A percentile compares a stretch with the other conserved stretches of the same genome.
Conservation (phyloP, 2,797 vertebrate genomes). For the Sebastes iracundus region DNA sequence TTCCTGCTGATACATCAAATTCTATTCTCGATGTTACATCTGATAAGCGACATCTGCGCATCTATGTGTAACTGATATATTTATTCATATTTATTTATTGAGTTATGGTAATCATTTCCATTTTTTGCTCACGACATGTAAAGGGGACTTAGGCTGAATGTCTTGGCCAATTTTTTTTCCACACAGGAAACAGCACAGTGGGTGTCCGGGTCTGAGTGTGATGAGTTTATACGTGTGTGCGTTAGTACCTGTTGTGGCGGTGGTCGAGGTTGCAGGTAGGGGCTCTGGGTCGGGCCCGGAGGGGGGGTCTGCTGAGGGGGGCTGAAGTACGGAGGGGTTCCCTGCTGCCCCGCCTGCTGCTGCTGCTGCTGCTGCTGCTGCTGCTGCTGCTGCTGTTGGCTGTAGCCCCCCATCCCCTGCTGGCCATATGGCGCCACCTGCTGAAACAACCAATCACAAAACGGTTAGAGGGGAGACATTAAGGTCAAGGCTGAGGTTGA, state of each 20-base stretch:
- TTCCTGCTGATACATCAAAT: slow-evolving; percentile 35
- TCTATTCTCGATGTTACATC: slow-evolving; percentile 12
- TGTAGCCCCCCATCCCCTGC: slow-evolving; percentile 83
- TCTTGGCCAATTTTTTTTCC: background rate
- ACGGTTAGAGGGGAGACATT: slow-evolving; percentile 36
- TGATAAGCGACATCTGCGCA: slow-evolving; percentile 18
- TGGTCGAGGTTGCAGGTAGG: slow-evolving; percentile 88
- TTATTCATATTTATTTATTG: slow-evolving; percentile 24
- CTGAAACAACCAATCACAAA: slow-evolving; percentile 67
- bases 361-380: slow-evolving; percentile 78
- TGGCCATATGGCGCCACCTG: slow-evolving; percentile 91
- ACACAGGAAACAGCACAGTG: background rate
- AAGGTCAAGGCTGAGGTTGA: slow-evolving; percentile 21
- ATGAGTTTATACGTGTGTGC: background rate
- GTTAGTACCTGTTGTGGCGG: slow-evolving; percentile 89
- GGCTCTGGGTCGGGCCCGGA: slow-evolving; percentile 86
- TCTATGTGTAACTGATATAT: slow-evolving; percentile 16
- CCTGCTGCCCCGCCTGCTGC: slow-evolving; percentile 79
- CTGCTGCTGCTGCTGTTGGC: slow-evolving; percentile 83
- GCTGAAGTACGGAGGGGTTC: slow-evolving; percentile 93
- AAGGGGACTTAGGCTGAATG: background rate
- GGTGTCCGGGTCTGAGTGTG: background rate
- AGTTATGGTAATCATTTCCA: slow-evolving; percentile 15
- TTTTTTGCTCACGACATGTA: background rate
- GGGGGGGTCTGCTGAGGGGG: slow-evolving; percentile 88